A percentile compares a stretch with the other conserved stretches of the same genome.
These are phyloP conservation scores for Perccottus glenii DNA, from an alignment of 2,113 vertebrate genomes.

Conservation along the genomic window DNA sequence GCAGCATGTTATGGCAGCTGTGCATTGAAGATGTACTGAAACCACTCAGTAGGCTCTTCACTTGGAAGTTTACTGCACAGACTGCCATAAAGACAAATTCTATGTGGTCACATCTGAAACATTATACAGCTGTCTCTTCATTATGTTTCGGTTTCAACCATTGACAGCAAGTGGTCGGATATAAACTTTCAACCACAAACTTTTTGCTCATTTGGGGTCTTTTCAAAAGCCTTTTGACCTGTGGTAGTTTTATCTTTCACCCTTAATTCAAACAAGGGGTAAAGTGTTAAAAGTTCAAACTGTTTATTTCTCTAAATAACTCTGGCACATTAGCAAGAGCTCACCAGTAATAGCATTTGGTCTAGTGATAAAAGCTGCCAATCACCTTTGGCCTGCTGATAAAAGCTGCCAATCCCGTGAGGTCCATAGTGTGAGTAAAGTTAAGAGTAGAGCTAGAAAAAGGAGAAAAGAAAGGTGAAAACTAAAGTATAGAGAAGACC, in stretches of 20 bases:
- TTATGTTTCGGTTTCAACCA: not conserved
- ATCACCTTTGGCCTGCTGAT: slow-evolving; percentile 46
- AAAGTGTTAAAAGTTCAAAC: slow-evolving; percentile 25
- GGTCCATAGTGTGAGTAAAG: slow-evolving; percentile 14
- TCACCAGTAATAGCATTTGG: slow-evolving; percentile 35
- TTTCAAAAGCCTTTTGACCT: slow-evolving; percentile 18
- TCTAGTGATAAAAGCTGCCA: slow-evolving; percentile 46
- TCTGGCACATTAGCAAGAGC: slow-evolving; percentile 28
- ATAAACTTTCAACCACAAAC: too few relatives aligned
- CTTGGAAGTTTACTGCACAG: slow-evolving; percentile 1
- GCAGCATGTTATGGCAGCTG: slow-evolving; percentile 13
- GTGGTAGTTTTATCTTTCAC: slow-evolving; percentile 4
- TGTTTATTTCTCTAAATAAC: slow-evolving; percentile 33
- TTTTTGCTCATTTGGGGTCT: not conserved
- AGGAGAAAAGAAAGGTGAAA: slow-evolving; percentile 1
- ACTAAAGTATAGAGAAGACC: not conserved
- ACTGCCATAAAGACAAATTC: not conserved
- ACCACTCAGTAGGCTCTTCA: slow-evolving; percentile 1
- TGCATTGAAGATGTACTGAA: slow-evolving; percentile 17
- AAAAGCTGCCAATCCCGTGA: slow-evolving; percentile 31
- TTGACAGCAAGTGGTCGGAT: not conserved
- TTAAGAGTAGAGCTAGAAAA: slow-evolving; percentile 12
- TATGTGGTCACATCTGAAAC: not conserved
- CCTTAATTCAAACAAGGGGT: slow-evolving; percentile 13
- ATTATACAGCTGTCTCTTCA: too few relatives aligned